A percentile compares a stretch with the other conserved stretches of the same genome.
Conservation (phyloP, 2,797 vertebrate species). For the Pipistrellus pygmaeus region DNA sequence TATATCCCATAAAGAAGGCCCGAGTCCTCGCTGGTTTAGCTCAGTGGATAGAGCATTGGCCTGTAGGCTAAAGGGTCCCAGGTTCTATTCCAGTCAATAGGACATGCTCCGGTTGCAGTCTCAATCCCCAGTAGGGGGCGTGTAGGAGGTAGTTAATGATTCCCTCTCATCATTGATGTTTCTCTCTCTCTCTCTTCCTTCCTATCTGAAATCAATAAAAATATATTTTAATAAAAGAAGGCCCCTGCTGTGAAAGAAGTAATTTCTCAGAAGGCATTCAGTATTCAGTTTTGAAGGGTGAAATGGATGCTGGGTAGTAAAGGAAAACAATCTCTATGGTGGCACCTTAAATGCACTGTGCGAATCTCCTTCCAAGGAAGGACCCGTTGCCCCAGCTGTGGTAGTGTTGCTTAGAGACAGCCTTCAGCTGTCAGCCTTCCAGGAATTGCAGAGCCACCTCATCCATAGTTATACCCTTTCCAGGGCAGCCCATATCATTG, state of each 20-base stretch:
- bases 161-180: no score
- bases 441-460: background rate
- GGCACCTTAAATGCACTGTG: background rate
- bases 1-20: background rate
- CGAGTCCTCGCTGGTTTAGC: no score
- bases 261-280: conserved; percentile 2
- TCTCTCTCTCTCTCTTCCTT: no score
- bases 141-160: no score
- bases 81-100: no score
- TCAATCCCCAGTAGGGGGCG: no score
- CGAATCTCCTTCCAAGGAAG: background rate
- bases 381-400: background rate
- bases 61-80: no score
- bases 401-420: background rate
- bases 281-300: background rate
- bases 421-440: background rate
- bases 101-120: no score
- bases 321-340: background rate
- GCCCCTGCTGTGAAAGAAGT: background rate
- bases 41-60: no score
- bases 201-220: no score
- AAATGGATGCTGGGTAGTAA: background rate
- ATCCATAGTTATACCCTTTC: background rate
- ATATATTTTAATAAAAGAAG: background rate
- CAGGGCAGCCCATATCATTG: background rate